phyloP scores from a whole-genome alignment of 2,797 vertebrate species.

The Sparus aurata region DNA sequence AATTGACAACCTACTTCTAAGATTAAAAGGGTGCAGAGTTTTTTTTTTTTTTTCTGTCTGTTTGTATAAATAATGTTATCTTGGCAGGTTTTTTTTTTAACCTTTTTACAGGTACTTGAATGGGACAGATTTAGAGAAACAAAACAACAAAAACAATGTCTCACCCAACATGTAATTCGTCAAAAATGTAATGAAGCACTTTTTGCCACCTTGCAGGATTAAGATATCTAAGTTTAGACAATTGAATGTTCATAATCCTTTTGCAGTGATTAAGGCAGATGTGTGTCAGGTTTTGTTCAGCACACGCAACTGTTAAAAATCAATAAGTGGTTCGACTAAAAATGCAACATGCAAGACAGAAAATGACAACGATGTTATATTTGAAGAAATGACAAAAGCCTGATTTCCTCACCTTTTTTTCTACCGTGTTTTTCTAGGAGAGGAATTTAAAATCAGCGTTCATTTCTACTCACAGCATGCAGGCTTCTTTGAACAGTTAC shows the following conservation, averaged over 20 bases:
- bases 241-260: constrained; percentile 2
- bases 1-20: too few relatives aligned
- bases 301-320: background rate
- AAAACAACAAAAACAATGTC: background rate
- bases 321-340: background rate
- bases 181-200: background rate
- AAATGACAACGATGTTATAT: background rate
- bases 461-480: constrained; percentile 74
- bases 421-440: constrained; percentile 67
- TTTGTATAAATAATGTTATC: too few relatives aligned
- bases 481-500: constrained; percentile 80
- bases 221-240: background rate
- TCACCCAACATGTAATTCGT: background rate
- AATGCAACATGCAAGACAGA: background rate
- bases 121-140: background rate
- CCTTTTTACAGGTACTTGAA: too few relatives aligned
- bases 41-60: too few relatives aligned
- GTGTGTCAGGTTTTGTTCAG: background rate
- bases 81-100: too few relatives aligned
- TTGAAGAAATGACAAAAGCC: background rate
- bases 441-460: constrained; percentile 74
- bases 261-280: background rate
- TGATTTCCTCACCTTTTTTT: background rate
- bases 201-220: background rate
- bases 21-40: too few relatives aligned